phyloP scores from a whole-genome alignment of 2,797 vertebrate species.

The Xenops minutus region DNA sequence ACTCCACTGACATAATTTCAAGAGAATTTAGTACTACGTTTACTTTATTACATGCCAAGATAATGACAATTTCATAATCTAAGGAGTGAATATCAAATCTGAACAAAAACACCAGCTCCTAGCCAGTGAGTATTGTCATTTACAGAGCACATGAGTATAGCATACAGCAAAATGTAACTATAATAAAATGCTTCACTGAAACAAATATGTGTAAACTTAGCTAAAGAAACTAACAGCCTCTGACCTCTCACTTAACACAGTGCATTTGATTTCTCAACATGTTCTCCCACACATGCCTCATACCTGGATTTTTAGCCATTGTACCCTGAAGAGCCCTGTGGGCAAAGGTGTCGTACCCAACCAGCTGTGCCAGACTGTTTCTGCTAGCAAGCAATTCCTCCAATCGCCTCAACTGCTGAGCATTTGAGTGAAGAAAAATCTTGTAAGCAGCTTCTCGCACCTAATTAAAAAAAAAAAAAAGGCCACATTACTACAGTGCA shows the following conservation, averaged over 20 bases:
- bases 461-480: constrained; percentile 61
- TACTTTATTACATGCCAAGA: neutral
- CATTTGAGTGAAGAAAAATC: constrained; percentile 90
- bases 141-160: neutral
- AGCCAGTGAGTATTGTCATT: neutral
- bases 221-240: neutral
- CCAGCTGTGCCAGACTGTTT: constrained; percentile 87
- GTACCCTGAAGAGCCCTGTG: constrained; percentile 94
- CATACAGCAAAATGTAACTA: neutral
- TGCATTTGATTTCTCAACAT: neutral
- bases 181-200: neutral
- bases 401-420: constrained; percentile 81
- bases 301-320: constrained; percentile 94
- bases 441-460: constrained; percentile 95
- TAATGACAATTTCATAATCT: neutral
- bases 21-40: neutral
- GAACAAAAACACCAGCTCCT: neutral
- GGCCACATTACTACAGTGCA: neutral
- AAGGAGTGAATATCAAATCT: neutral
- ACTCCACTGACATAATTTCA: neutral
- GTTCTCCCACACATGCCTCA: neutral
- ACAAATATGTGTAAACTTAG: neutral
- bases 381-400: constrained; percentile 87
- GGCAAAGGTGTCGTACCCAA: constrained; percentile 90
- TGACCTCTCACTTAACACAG: neutral